Evolutionary conservation across 2,113 vertebrate genomes (phyloP).

Genomic region (Bos indicus): DNA sequence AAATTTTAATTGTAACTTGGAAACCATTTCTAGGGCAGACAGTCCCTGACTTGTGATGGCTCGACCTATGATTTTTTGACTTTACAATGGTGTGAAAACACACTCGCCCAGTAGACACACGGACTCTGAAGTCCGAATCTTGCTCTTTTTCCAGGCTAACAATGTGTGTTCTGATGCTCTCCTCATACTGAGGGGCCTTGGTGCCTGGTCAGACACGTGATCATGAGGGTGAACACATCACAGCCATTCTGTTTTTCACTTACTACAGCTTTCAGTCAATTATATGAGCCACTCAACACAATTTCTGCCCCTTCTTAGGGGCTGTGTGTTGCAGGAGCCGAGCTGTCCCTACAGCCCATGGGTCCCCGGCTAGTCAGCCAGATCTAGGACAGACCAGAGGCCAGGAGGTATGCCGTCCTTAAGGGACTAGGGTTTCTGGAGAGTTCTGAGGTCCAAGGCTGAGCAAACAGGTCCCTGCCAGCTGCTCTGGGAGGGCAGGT

Average conservation of each 20-base stretch:
- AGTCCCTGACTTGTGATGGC: background rate
- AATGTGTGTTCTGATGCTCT: background rate
- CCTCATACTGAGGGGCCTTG: no score
- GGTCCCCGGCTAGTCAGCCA: background rate
- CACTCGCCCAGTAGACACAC: background rate
- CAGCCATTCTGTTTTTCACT: background rate
- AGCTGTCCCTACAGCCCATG: fast-evolving
- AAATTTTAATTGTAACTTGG: conserved; percentile 18
- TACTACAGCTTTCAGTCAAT: background rate
- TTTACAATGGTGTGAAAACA: background rate
- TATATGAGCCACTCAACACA: background rate
- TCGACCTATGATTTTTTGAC: background rate
- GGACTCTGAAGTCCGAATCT: background rate
- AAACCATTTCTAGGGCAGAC: background rate
- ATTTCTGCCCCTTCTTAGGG: background rate
- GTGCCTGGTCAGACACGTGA: fast-evolving
- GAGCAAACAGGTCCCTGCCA: background rate
- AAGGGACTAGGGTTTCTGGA: background rate
- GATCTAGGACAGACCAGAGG: background rate
- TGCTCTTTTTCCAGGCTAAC: background rate
- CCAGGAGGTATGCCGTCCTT: background rate
- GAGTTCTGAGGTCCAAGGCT: background rate
- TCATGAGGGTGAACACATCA: background rate
- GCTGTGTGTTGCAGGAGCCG: background rate
- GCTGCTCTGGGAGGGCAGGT: background rate